Base-by-base conservation (phyloP, 2,113 vertebrate genomes). In the Datnioides undecimradiatus region DNA sequence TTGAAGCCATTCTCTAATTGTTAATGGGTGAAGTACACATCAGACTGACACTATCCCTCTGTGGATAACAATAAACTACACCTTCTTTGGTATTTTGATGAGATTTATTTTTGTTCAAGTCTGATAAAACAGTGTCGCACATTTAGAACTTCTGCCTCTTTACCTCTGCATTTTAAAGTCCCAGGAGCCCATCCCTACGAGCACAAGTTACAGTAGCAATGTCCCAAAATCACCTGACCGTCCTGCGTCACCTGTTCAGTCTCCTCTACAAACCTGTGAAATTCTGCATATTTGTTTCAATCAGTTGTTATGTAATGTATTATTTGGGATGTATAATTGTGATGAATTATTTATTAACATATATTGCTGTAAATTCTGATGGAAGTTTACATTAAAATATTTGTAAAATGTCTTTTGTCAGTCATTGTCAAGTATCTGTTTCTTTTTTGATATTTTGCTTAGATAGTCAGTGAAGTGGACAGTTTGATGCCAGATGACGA, bases 301-400 rank as follows among this genome's bases (percentile, higher is more conserved):
- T 92, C 82, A 68, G 72, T 82, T 83, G 77, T 90, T 76, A 76
- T 86, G 75, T 93, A 86, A 84, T 90, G 77, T 87, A 90, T 90
- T 87, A 86, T 91, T 90, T 90, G 76, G 88, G 83, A 76, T 92
- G 90, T 90, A 92, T 73, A 87, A 87, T 84, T 91, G 88, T 90
- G 82, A 91, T 92, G 79, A 87, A 89, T 90, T 93, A 93, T 93
- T 93, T 92, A 93, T 93, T 90, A 90, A 91, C 85, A 85, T 88
- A 88, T 88, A 92, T 90, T 90, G 87, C 71, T 93, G 90, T 92
- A 93, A 73, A 93, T 91, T 88, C 74, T 85, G 74, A 88, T 91
- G 73, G 74, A 89, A 86, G 84, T 90, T 91, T 93, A 90, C 91
- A 93, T 87, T 93, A 93, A 93, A 93, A 85, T 91, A 88, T 89